phyloP scores from a whole-genome alignment of 2,797 vertebrate species.

The Dallia pectoralis region DNA sequence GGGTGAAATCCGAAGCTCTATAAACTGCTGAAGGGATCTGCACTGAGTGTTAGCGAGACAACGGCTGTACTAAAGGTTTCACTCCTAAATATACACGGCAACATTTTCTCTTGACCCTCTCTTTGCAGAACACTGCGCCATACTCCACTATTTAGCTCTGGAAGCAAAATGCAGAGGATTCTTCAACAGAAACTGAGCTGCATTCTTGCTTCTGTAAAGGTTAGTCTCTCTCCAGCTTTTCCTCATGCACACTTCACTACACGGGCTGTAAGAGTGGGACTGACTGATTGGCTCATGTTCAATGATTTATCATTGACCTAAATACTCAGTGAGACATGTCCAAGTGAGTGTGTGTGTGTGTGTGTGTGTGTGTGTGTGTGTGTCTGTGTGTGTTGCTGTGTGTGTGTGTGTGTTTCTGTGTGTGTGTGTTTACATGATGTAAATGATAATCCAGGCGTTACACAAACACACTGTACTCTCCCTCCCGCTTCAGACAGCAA shows the following conservation, averaged over 20 bases:
- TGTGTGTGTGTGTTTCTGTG: conserved; percentile 55
- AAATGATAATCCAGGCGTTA: conserved; percentile 72
- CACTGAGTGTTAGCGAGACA: background rate
- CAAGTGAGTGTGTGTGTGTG: conserved; percentile 61
- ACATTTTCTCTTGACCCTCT: conserved; percentile 73
- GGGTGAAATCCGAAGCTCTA: background rate
- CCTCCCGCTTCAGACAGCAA: conserved; percentile 62
- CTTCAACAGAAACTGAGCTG: conserved; percentile 74
- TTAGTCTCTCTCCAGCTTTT: conserved; percentile 71
- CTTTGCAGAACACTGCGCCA: conserved; percentile 84
- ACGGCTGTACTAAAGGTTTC: background rate
- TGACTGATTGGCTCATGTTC: conserved; percentile 62
- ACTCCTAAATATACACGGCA: conserved; percentile 58
- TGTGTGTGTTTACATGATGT: conserved; percentile 66
- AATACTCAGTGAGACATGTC: conserved; percentile 64
- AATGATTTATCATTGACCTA: conserved; percentile 70
- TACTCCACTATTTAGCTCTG: conserved; percentile 83
- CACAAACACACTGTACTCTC: conserved; percentile 54
- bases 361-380: conserved; percentile 46
- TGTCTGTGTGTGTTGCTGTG: conserved; percentile 62
- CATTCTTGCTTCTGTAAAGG: conserved; percentile 81
- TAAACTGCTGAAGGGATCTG: background rate
- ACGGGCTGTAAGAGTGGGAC: conserved; percentile 55
- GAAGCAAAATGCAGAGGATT: conserved; percentile 79
- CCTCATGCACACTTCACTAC: conserved; percentile 47